Evolutionary conservation across 2,113 vertebrate genomes (phyloP), one percentile per base, ranked within the genome.

Genomic region (Gopherus flavomarginatus): DNA sequence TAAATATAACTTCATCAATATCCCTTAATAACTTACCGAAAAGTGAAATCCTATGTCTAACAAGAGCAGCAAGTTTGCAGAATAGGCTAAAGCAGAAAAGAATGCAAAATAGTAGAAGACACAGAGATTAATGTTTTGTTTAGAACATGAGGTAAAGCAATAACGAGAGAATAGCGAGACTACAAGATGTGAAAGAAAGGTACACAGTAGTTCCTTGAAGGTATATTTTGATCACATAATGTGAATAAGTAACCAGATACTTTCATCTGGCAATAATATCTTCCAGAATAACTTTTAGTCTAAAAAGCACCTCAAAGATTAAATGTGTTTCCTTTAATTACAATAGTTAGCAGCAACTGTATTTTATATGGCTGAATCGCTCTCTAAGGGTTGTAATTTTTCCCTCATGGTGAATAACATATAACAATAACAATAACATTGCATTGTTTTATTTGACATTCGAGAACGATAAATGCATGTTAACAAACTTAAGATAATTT

Each of bases 11-110:
- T 87, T 96, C 9, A 84, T 47, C 24, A 82, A 87, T 26, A 56
- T 26, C 80, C 79, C 90, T 96, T 90, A 93, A 47, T 8, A 93
- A 98, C 99, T 99, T 99, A 99, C 99, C 99, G 97, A 99, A 99
- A 95, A 99, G 98, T 90, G 99, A 99, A 98, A 99, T 99, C 98
- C 99, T 99, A 98, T 99, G 99, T 98, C 99, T 99, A 98, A 99
- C 99, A 98, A 99, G 99, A 98, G 99, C 99, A 97, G 99, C 99
- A 97, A 99, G 99, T 99, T 99, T 99, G 99, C 99, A 99, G 98
- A 99, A 99, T 52, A 99, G 98, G 98, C 99, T 99, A 90, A 98
- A 97, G 98, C 47, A 97, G 96, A 98, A 95, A 96, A 98, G 94
- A 98, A 97, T 31, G 79, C 44, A 98, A 94, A 97, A 95, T 83